phyloP scores from a whole-genome alignment of 1,140 invertebrate species.

The Drosophila paulistorum region DNA sequence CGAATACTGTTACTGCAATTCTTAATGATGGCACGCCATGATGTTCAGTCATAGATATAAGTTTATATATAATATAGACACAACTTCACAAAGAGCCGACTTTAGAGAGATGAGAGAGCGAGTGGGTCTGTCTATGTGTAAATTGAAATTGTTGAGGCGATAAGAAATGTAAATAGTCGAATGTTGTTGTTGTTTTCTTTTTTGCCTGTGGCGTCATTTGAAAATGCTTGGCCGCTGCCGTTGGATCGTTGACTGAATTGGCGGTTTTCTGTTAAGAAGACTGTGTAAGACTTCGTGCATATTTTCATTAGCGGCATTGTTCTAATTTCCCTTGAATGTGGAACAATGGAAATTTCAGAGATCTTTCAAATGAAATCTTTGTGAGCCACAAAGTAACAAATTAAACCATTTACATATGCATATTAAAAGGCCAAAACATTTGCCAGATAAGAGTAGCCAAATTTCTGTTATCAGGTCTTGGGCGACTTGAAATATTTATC shows the following conservation, averaged over 20 bases:
- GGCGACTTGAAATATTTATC: too few species aligned
- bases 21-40: constrained; percentile 58
- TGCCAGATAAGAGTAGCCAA: too few species aligned
- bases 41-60: constrained; percentile 53
- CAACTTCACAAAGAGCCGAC: constrained; percentile 52
- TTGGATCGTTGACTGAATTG: constrained; percentile 25
- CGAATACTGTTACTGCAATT: constrained; percentile 45
- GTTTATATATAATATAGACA: constrained; percentile 21
- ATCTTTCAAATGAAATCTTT: background rate
- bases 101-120: constrained; percentile 14
- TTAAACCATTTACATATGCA: too few species aligned
- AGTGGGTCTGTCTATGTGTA: constrained; percentile 50
- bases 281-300: constrained; percentile 26
- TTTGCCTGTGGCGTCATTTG: constrained; percentile 27
- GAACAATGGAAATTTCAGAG: constrained; percentile 48
- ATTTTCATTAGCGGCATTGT: constrained; percentile 61
- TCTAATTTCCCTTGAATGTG: constrained; percentile 62
- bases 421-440: too few species aligned
- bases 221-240: background rate
- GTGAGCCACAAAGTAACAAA: background rate
- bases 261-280: constrained; percentile 1
- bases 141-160: constrained; percentile 59
- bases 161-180: constrained; percentile 68
- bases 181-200: constrained; percentile 11
- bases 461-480: too few species aligned